phyloP scores from a whole-genome alignment of 1,140 invertebrate genomes.

The Sweltsa coloradensis region DNA sequence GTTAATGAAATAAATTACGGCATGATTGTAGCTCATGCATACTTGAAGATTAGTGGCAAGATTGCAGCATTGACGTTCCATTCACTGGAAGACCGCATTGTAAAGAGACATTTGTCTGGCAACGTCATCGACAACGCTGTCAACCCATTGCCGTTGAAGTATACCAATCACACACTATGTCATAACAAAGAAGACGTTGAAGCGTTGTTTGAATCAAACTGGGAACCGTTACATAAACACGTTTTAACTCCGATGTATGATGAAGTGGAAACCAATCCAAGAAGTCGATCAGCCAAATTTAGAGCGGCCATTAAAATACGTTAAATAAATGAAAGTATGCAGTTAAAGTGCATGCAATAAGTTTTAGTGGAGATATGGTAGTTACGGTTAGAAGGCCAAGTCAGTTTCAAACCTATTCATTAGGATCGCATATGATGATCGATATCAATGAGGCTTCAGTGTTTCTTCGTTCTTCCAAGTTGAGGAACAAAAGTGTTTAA shows the following conservation, averaged over 20 bases:
- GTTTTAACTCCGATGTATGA: conserved; percentile 56
- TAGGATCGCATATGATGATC: too few species aligned
- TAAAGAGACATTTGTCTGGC: conserved; percentile 78
- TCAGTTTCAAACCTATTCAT: too few species aligned
- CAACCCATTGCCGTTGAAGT: conserved; percentile 53
- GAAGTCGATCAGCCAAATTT: conserved; percentile 78
- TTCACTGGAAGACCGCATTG: conserved; percentile 88
- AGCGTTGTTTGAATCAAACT: conserved; percentile 45
- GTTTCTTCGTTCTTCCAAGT: too few species aligned
- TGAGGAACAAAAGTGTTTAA: too few species aligned
- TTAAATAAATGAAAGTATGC: too few species aligned
- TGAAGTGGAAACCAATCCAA: conserved; percentile 68
- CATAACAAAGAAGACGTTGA: conserved; percentile 41
- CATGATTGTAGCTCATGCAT: conserved; percentile 61
- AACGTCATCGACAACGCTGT: conserved; percentile 53
- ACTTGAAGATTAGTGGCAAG: conserved; percentile 62
- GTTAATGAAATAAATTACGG: conserved; percentile 91
- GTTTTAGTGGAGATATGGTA: too few species aligned
- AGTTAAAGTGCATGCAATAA: too few species aligned
- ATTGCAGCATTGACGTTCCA: conserved; percentile 81
- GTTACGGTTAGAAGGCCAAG: too few species aligned
- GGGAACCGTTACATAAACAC: conserved; percentile 71
- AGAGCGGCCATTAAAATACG: conserved; percentile 65
- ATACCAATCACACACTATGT: conserved; percentile 34
- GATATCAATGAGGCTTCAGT: too few species aligned